These are phyloP conservation scores for Ichneumoninae sp. DNA, from an alignment of 2,888 invertebrate species.

Conservation along the genomic window DNA sequence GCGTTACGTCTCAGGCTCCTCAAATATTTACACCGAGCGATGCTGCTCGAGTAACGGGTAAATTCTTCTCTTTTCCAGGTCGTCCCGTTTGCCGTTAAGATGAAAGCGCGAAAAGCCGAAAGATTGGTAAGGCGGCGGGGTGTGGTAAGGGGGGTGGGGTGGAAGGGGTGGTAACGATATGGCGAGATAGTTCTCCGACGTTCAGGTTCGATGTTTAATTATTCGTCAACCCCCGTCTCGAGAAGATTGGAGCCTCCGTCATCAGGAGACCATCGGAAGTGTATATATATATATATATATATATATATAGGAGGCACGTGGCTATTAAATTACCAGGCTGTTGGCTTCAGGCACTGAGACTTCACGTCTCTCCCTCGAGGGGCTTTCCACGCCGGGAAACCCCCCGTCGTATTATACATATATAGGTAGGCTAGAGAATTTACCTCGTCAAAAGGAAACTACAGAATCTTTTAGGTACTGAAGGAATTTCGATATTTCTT, in stretches of 20 bases:
- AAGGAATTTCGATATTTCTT: neutral
- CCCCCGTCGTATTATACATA: neutral
- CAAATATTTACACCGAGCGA: slow-evolving; percentile 77
- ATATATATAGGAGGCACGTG: slow-evolving; percentile 18
- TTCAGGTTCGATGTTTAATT: slow-evolving; percentile 67
- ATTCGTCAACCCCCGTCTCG: slow-evolving; percentile 55
- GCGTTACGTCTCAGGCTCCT: slow-evolving; percentile 72
- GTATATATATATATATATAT: neutral
- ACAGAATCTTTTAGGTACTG: slow-evolving; percentile 3
- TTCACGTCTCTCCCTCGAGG: slow-evolving; percentile 30
- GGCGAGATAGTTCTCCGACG: slow-evolving; percentile 46
- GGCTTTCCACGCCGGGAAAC: slow-evolving; percentile 25
- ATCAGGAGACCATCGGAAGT: slow-evolving; percentile 45
- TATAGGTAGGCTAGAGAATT: slow-evolving; percentile 5
- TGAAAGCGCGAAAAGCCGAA: slow-evolving; percentile 16
- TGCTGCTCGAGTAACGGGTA: slow-evolving; percentile 68
- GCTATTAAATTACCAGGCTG: slow-evolving; percentile 60
- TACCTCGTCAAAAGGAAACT: slow-evolving; percentile 29
- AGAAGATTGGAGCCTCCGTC: slow-evolving; percentile 57
- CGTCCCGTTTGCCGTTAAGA: slow-evolving; percentile 8
- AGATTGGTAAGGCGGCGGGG: neutral
- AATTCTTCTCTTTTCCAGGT: slow-evolving; percentile 8
- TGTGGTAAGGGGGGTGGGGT: too few species aligned
- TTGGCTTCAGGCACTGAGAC: slow-evolving; percentile 50
- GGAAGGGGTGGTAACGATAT: neutral